A percentile compares a stretch with the other conserved stretches of the same genome.
Conservation (phyloP, 1,140 invertebrate genomes). For the Fopius arisanus region DNA sequence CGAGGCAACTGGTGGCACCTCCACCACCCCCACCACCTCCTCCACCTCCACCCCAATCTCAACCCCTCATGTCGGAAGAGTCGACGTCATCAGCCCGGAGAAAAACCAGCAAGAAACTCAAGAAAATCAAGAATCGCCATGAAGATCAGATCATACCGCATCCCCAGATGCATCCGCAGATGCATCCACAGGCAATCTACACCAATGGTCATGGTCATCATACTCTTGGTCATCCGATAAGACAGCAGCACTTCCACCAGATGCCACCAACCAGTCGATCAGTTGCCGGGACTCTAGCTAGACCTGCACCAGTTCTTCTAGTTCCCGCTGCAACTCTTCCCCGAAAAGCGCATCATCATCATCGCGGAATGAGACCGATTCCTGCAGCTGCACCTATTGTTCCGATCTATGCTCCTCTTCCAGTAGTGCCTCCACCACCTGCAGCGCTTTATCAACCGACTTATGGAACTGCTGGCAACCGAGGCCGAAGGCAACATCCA, state of each 20-base stretch:
- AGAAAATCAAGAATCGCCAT: conserved; percentile 58
- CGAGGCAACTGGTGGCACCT: conserved; percentile 81
- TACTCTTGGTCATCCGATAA: conserved; percentile 62
- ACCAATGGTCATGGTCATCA: conserved; percentile 58
- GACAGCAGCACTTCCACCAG: conserved; percentile 63
- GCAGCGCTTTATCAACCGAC: conserved; percentile 65
- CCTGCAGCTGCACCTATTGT: conserved; percentile 59
- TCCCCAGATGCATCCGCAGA: conserved; percentile 48
- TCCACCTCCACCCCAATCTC: conserved; percentile 70
- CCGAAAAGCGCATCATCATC: conserved; percentile 63
- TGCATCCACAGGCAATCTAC: conserved; percentile 53
- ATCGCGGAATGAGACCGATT: conserved; percentile 56
- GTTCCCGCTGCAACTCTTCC: conserved; percentile 68
- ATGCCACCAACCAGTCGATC: conserved; percentile 62
- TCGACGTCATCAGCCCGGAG: conserved; percentile 50
- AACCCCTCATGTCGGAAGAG: conserved; percentile 57
- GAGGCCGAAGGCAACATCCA: conserved; percentile 68
- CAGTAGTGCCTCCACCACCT: conserved; percentile 65
- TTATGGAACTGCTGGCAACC: conserved; percentile 67
- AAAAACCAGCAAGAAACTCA: conserved; percentile 63
- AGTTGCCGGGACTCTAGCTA: conserved; percentile 61
- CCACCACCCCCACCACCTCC: conserved; percentile 77
- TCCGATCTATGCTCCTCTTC: conserved; percentile 61
- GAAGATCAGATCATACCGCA: conserved; percentile 51
- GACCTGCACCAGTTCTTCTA: conserved; percentile 65